Evolutionary conservation across 2,888 invertebrate genomes (phyloP).

Genomic region (Eupithecia dodoneata): DNA sequence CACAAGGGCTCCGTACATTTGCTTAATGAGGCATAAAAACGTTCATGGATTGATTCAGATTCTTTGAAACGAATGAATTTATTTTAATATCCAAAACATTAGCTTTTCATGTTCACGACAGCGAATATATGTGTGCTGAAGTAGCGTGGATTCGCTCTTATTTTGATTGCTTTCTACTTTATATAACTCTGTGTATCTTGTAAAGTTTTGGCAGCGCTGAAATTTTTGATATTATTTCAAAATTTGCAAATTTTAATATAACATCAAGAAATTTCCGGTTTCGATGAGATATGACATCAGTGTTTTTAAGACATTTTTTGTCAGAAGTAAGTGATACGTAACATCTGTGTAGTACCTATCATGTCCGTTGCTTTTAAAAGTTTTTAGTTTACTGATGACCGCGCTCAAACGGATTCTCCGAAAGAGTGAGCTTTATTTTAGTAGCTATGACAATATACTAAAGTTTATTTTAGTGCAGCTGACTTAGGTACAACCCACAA

Average conservation of each 20-base stretch:
- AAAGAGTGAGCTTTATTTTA: neutral
- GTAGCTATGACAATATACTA: neutral
- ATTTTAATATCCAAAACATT: conserved; percentile 38
- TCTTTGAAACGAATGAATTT: conserved; percentile 38
- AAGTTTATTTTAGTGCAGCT: too few species aligned
- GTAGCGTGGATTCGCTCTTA: conserved; percentile 20
- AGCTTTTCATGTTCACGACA: conserved; percentile 37
- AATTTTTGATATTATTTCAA: too few species aligned
- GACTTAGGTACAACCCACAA: neutral
- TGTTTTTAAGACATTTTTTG: too few species aligned
- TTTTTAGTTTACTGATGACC: neutral
- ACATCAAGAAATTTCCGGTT: too few species aligned
- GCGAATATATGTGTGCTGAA: conserved; percentile 19
- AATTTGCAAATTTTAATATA: too few species aligned
- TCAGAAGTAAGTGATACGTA: neutral
- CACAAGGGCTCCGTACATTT: conserved; percentile 34
- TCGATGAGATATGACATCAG: too few species aligned
- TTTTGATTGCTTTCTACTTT: conserved; percentile 31
- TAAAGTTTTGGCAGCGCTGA: neutral
- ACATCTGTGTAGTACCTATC: neutral
- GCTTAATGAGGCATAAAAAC: conserved; percentile 42
- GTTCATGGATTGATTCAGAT: conserved; percentile 34
- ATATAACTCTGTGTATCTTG: neutral
- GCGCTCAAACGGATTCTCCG: neutral
- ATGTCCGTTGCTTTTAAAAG: neutral